Percentiles rank a stretch among this genome's conserved stretches.
These are phyloP conservation scores for Aethes cnicana DNA, from an alignment of 2,888 invertebrate species.

Conservation along the genomic window DNA sequence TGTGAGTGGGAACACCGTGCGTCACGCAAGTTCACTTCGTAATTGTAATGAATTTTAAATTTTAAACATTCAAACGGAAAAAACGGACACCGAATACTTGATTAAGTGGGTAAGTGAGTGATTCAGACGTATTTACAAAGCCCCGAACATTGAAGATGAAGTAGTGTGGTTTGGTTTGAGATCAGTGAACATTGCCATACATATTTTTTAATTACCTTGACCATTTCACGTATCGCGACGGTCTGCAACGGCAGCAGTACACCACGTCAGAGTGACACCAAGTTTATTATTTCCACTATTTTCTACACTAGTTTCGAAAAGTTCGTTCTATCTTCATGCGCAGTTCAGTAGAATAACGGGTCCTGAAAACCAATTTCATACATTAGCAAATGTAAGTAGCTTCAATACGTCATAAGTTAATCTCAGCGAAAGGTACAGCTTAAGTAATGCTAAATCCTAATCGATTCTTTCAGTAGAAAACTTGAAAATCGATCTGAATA, in stretches of 20 bases:
- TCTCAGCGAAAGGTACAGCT: too few species aligned
- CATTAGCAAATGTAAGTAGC: conserved; percentile 37
- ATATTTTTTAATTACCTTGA: conserved; percentile 76
- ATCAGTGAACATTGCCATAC: conserved; percentile 71
- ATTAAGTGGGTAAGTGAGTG: conserved; percentile 60
- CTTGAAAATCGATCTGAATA: conserved; percentile 21
- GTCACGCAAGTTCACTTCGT: conserved; percentile 37
- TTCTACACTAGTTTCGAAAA: conserved; percentile 58
- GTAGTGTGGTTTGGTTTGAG: conserved; percentile 71
- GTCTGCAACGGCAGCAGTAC: conserved; percentile 55
- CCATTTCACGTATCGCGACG: conserved; percentile 77
- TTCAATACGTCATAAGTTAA: too few species aligned
- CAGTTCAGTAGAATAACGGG: conserved; percentile 73
- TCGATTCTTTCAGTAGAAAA: background rate
- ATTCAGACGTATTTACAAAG: conserved; percentile 74
- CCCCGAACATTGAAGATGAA: conserved; percentile 71
- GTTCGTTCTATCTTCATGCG: conserved; percentile 66
- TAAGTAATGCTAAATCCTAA: too few species aligned
- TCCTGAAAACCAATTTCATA: conserved; percentile 71
- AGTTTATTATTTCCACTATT: conserved; percentile 59
- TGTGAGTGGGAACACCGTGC: conserved; percentile 10
- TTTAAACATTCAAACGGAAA: conserved; percentile 51
- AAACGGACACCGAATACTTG: conserved; percentile 51
- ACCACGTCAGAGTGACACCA: conserved; percentile 55
- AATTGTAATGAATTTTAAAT: conserved; percentile 45